Conservation (phyloP, 2,797 vertebrate genomes). For the Cetoscarus ocellatus region DNA sequence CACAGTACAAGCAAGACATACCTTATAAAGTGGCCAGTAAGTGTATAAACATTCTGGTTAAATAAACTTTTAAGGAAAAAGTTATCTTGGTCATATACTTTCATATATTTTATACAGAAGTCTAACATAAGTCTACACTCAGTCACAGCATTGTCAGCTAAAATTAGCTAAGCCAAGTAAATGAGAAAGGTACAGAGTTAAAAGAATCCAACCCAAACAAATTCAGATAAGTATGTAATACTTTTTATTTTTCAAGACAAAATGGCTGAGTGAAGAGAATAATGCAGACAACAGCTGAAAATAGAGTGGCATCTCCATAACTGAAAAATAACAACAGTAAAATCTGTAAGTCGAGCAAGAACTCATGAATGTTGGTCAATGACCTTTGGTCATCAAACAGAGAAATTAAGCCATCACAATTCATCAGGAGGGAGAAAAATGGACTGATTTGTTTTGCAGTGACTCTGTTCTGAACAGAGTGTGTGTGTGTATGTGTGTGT, state of each 20-base stretch:
- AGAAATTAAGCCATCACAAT: slow-evolving; percentile 70
- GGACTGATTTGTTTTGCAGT: slow-evolving; percentile 89
- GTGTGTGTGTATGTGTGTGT: slow-evolving; percentile 46
- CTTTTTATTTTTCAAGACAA: slow-evolving; percentile 94
- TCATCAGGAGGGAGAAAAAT: slow-evolving; percentile 65
- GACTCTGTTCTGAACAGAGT: slow-evolving; percentile 94
- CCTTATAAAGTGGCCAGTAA: too few species aligned
- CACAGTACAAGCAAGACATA: too few species aligned
- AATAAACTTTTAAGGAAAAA: too few species aligned
- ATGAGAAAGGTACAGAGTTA: background rate
- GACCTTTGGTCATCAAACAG: slow-evolving; percentile 93
- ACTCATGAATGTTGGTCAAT: slow-evolving; percentile 90
- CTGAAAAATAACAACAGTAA: slow-evolving; percentile 93
- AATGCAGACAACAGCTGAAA: slow-evolving; percentile 98
- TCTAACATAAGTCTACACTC: too few species aligned
- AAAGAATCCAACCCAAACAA: background rate
- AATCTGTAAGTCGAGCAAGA: slow-evolving; percentile 67
- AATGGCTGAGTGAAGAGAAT: slow-evolving; percentile 99
- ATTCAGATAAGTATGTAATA: slow-evolving; percentile 89
- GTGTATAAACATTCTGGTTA: too few species aligned
- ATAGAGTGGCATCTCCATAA: slow-evolving; percentile 98
- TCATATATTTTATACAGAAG: too few species aligned
- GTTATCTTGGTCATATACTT: too few species aligned
- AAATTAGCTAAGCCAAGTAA: background rate
- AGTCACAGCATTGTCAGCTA: too few species aligned